Evolutionary conservation across 2,113 vertebrate genomes (phyloP).

Genomic region (Phrynosoma platyrhinos): DNA sequence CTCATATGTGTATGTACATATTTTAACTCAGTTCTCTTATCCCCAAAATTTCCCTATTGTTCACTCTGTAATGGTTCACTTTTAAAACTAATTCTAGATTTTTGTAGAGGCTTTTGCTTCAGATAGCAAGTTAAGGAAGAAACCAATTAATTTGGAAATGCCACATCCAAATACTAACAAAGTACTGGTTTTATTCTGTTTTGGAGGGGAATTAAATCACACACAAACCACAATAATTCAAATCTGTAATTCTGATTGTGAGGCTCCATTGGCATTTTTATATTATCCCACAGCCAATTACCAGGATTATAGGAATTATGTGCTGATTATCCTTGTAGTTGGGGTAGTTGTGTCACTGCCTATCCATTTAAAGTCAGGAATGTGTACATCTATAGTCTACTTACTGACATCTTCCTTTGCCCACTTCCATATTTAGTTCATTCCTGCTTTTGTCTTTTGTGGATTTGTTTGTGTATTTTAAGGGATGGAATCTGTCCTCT

Average conservation of each 20-base stretch:
- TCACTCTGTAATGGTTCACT: constrained; percentile 64
- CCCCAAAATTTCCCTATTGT: constrained; percentile 53
- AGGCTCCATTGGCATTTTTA: neutral
- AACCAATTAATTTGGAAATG: constrained; percentile 45
- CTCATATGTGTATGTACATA: too few species aligned
- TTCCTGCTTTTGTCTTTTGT: too few species aligned
- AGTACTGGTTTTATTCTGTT: too few species aligned
- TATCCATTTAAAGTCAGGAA: neutral
- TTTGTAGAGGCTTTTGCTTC: constrained; percentile 39
- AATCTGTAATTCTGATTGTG: constrained; percentile 50
- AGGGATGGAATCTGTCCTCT: too few species aligned
- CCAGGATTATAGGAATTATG: neutral
- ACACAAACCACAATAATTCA: constrained; percentile 12
- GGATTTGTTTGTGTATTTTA: too few species aligned
- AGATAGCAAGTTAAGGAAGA: constrained; percentile 38
- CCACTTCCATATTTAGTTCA: too few species aligned
- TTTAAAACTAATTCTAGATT: constrained; percentile 48
- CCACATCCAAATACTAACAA: neutral
- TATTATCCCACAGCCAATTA: neutral
- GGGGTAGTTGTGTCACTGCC: neutral
- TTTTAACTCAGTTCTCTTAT: neutral
- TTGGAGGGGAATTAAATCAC: constrained; percentile 15
- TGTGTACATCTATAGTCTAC: neutral
- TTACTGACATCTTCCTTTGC: too few species aligned
- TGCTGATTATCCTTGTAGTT: neutral